Evolutionary conservation across 2,113 vertebrate species (phyloP).

Genomic region (Rhinopomastus cyanomelas): DNA sequence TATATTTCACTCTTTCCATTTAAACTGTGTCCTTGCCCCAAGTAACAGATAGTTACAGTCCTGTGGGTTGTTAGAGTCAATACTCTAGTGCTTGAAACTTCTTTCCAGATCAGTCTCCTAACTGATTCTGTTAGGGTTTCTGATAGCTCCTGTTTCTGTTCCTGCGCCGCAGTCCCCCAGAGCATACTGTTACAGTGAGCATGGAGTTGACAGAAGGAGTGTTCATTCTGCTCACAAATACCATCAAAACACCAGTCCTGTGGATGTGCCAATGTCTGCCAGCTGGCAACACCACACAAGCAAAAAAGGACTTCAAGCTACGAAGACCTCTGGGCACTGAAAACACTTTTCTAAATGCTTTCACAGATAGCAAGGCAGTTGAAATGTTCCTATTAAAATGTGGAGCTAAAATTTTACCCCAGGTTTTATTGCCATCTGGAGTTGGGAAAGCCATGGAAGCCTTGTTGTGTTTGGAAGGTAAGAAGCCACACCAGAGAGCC

Average conservation of each 20-base stretch:
- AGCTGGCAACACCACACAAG: not conserved
- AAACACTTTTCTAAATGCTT: not conserved
- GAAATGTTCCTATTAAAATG: not conserved
- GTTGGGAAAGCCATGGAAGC: conserved; percentile 6
- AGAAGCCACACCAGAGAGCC: conserved; percentile 29
- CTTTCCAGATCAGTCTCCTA: not conserved
- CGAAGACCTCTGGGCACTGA: not conserved
- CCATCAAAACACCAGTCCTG: not conserved
- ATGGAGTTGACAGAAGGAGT: not conserved
- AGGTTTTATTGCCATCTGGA: conserved; percentile 40
- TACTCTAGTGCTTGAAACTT: not conserved
- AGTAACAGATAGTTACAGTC: not conserved
- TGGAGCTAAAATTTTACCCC: not conserved
- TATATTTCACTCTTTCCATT: not conserved
- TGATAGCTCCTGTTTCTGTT: not conserved
- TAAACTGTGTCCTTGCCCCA: not conserved
- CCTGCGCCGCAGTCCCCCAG: not conserved
- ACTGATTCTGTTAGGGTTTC: too few relatives aligned
- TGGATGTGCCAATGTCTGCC: not conserved
- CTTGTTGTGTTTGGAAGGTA: not conserved
- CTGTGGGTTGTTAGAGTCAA: not conserved
- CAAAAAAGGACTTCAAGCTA: rapidly evolving
- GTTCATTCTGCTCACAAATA: not conserved
- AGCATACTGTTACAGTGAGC: not conserved
- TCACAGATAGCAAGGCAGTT: not conserved